A percentile compares a stretch with the other conserved stretches of the same genome.
These are phyloP conservation scores for Eublepharis macularius DNA, from an alignment of 2,113 vertebrate genomes.

Conservation along the genomic window DNA sequence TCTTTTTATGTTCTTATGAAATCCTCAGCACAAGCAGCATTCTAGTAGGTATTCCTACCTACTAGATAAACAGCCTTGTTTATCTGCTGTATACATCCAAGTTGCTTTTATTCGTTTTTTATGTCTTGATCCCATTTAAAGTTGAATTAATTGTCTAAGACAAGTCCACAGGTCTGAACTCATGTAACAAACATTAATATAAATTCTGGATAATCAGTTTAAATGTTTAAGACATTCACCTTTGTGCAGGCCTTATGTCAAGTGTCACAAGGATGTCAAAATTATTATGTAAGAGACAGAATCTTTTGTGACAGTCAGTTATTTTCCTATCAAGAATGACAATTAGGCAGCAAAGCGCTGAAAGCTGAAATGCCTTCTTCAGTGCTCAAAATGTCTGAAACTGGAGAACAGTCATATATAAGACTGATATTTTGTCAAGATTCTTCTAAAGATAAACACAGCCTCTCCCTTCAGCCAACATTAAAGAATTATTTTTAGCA, in stretches of 20 bases:
- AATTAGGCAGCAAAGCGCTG: slow-evolving; percentile 43
- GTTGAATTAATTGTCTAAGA: slow-evolving; percentile 34
- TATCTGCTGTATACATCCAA: no score
- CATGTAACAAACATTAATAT: slow-evolving; percentile 26
- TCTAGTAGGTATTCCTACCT: no score
- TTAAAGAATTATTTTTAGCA: slow-evolving; percentile 11
- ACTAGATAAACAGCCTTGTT: no score
- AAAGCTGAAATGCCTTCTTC: slow-evolving; percentile 39
- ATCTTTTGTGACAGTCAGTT: slow-evolving; percentile 53
- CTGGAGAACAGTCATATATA: slow-evolving; percentile 1
- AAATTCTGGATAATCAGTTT: slow-evolving; percentile 59
- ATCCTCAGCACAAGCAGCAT: no score
- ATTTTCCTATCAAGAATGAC: slow-evolving; percentile 61
- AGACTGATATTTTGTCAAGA: slow-evolving; percentile 9
- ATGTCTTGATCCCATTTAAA: background rate
- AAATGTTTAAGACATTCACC: slow-evolving; percentile 48
- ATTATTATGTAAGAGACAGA: slow-evolving; percentile 51
- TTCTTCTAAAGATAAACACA: slow-evolving; percentile 20
- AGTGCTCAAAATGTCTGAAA: slow-evolving; percentile 30
- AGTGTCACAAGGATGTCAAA: slow-evolving; percentile 56
- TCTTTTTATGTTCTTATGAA: no score
- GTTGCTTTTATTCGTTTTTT: background rate
- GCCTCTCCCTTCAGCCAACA: slow-evolving; percentile 6
- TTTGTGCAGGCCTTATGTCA: slow-evolving; percentile 51
- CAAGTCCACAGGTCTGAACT: slow-evolving; percentile 12